Base-by-base conservation (phyloP, 2,113 vertebrate genomes). In the Peromyscus leucopus region DNA sequence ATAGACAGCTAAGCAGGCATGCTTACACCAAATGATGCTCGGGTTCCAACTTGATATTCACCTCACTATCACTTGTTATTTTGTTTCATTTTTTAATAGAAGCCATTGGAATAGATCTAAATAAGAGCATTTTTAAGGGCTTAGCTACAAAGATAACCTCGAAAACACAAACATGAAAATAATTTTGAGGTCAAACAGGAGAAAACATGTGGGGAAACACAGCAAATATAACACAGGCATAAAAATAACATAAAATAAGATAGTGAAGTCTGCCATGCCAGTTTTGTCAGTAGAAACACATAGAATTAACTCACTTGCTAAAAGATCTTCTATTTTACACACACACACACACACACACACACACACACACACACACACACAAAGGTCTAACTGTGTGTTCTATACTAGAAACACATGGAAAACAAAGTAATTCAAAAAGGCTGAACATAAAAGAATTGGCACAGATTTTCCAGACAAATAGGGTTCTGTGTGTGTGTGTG, bases 211-310 rank as follows among this genome's bases (percentile, higher is more conserved):
- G 90, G n/a, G 48, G 13, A 89, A 94, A 55, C 31, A 91, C 3
- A 74, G 55, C 19, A 90, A 97, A 94, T 22, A 12, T 51, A 91
- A 74, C 12, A 74, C 10, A 91, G 36, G 87, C 16, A 22, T 61
- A 92, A 92, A 74, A 82, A 87, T 48, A 83, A 61, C 46, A 90
- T 46, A 84, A 96, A 97, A 93, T 94, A 91, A 88, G 55, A 90
- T 26, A 9, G 21, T 63, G 89, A 65, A 86, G 46, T 80, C 72
- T n/a, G 59, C 80, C 15, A 75, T 36, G 85, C 78, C 12, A 65
- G 5, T 6, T 71, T 91, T 78, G 46, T 82, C 33, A 71, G 57
- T 85, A 92, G 72, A 39, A 82, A 85, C 36, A 15, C 42, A 55
- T 51, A 55, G 36, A 51, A 48, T 80, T 94, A 85, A 95, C 33